A percentile compares a stretch with the other conserved stretches of the same genome.
phyloP scores from a whole-genome alignment of 2,797 vertebrate genomes.

The Rhinella marina region DNA sequence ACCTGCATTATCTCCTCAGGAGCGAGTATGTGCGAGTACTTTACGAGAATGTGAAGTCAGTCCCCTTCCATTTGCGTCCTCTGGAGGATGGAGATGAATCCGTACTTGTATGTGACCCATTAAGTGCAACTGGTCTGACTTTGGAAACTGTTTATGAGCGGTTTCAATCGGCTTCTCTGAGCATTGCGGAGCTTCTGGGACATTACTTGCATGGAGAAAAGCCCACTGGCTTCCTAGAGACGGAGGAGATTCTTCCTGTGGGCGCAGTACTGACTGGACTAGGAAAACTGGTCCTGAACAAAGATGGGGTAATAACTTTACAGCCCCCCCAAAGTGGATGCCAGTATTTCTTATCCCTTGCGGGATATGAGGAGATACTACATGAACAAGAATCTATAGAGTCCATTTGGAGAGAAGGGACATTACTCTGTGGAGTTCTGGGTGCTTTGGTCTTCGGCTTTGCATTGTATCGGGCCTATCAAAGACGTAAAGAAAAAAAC shows the following conservation, averaged over 20 bases:
- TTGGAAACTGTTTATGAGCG: constrained; percentile 83
- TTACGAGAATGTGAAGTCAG: constrained; percentile 77
- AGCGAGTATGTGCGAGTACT: constrained; percentile 80
- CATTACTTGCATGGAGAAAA: constrained; percentile 88
- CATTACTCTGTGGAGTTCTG: constrained; percentile 68
- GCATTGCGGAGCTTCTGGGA: constrained; percentile 80
- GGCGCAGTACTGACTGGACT: constrained; percentile 82
- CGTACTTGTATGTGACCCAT: constrained; percentile 79
- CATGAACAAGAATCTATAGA: constrained; percentile 72
- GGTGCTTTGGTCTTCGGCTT: constrained; percentile 74
- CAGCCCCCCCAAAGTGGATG: constrained; percentile 77
- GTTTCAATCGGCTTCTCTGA: constrained; percentile 80
- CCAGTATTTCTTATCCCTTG: constrained; percentile 78
- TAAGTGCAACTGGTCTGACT: constrained; percentile 76
- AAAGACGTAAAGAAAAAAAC: constrained; percentile 62
- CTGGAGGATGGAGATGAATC: background rate
- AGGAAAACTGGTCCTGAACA: constrained; percentile 80
- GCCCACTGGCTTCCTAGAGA: constrained; percentile 87
- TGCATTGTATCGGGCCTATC: constrained; percentile 73
- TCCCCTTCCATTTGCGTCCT: constrained; percentile 78
- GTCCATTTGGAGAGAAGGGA: constrained; percentile 73
- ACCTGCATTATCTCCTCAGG: constrained; percentile 70
- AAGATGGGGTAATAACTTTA: constrained; percentile 77
- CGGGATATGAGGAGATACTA: constrained; percentile 78
- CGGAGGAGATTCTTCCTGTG: constrained; percentile 87